These are phyloP conservation scores for Cervus canadensis DNA, from an alignment of 2,113 vertebrate species.

Conservation along the genomic window DNA sequence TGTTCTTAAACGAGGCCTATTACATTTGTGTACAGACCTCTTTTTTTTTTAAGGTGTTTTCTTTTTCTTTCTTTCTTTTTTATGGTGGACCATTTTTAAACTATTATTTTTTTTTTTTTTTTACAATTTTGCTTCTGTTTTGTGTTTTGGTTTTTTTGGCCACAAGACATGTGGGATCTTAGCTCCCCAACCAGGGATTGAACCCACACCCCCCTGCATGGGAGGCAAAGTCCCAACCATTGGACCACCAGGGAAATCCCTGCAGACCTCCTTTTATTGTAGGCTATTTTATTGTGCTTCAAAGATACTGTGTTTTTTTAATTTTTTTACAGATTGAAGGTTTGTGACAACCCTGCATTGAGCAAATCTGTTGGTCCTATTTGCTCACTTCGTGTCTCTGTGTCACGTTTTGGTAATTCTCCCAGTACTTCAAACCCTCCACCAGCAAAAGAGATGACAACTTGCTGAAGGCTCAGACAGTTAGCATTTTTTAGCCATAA, in stretches of 20 bases:
- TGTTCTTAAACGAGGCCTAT: background rate
- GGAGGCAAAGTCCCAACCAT: background rate
- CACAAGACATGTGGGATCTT: background rate
- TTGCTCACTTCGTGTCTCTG: background rate
- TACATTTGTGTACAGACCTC: background rate
- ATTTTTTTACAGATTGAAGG: background rate
- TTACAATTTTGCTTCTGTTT: background rate
- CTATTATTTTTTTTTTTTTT: background rate
- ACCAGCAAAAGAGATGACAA: background rate
- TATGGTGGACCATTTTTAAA: background rate
- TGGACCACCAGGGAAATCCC: background rate
- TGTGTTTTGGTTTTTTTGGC: background rate
- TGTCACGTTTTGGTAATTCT: background rate
- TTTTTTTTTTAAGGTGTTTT: background rate
- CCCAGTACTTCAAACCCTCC: background rate
- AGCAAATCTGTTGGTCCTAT: background rate
- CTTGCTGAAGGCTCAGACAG: background rate
- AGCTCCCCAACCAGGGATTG: background rate
- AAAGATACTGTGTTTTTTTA: background rate
- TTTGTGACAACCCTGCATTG: background rate
- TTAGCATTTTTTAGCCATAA: background rate
- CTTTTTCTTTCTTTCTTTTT: background rate
- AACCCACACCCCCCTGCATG: background rate
- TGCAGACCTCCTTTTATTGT: background rate
- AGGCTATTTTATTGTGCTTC: background rate